Percentiles rank a stretch among this genome's conserved stretches.
These are phyloP conservation scores for Cryptomyrus ogoouensis DNA, from an alignment of 2,113 vertebrate genomes.

Conservation along the genomic window DNA sequence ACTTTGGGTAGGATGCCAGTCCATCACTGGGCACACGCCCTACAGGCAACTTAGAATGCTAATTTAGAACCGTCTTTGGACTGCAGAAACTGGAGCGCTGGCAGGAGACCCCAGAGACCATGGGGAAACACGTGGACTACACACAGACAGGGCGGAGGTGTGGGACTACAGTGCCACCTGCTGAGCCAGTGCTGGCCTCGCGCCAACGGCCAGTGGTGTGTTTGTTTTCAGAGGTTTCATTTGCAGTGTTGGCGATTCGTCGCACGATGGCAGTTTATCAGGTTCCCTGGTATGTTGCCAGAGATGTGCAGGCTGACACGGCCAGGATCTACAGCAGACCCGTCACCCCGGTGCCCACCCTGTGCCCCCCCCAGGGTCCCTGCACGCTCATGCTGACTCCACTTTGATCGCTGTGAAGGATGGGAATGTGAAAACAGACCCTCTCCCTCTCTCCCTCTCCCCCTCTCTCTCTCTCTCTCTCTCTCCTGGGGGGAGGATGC, in stretches of 20 bases:
- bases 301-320: neutral
- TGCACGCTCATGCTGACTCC: neutral
- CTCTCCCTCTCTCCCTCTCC: neutral
- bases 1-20: neutral
- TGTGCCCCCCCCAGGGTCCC: neutral
- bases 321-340: neutral
- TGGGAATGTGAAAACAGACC: neutral
- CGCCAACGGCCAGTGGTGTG: neutral
- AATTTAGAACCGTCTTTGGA: neutral
- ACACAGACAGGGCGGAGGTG: neutral
- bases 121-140: neutral
- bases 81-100: neutral
- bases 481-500: neutral
- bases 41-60: neutral
- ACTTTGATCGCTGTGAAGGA: constrained; percentile 7
- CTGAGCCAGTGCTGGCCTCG: neutral
- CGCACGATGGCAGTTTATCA: neutral
- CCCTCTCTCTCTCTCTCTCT: neutral
- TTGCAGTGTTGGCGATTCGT: neutral
- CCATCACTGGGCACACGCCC: neutral
- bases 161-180: neutral
- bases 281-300: neutral
- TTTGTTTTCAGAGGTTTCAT: neutral
- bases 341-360: neutral
- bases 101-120: neutral